A percentile compares a stretch with the other conserved stretches of the same genome.
Conservation (phyloP, 2,113 vertebrate genomes). For the Strix aluco region DNA sequence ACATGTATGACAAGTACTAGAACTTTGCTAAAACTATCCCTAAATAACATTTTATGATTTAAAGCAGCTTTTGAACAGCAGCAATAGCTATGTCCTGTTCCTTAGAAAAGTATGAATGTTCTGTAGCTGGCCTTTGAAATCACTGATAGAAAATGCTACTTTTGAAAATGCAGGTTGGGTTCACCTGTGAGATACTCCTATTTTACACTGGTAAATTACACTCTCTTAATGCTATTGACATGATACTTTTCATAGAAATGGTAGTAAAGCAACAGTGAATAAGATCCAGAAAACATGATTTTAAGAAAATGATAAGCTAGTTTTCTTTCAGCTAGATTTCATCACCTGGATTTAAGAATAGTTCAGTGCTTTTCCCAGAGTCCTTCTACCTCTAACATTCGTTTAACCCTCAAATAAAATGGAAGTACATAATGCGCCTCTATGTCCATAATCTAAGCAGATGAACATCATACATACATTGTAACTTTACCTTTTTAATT, state of each 20-base stretch:
- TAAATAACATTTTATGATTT: conserved; percentile 34
- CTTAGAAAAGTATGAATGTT: not conserved
- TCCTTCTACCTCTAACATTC: not conserved
- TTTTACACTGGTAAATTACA: not conserved
- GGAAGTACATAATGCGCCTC: not conserved
- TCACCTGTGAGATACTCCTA: not conserved
- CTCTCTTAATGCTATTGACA: not conserved
- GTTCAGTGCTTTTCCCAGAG: not conserved
- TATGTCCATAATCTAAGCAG: not conserved
- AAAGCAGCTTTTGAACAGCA: not conserved
- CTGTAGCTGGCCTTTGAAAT: conserved; percentile 1
- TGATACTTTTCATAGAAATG: not conserved
- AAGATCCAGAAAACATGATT: not conserved
- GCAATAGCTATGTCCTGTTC: not conserved
- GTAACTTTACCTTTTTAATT: not conserved
- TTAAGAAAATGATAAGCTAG: not conserved
- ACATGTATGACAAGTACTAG: not conserved
- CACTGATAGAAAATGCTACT: conserved; percentile 7
- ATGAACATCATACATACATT: not conserved
- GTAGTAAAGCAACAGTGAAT: not conserved
- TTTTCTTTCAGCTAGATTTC: not conserved
- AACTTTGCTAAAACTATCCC: not conserved
- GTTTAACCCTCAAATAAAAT: not conserved
- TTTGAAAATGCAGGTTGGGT: conserved; percentile 27
- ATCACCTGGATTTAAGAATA: not conserved